phyloP scores from a whole-genome alignment of 2,888 invertebrate genomes.

The Caenorhabditis sp. region DNA sequence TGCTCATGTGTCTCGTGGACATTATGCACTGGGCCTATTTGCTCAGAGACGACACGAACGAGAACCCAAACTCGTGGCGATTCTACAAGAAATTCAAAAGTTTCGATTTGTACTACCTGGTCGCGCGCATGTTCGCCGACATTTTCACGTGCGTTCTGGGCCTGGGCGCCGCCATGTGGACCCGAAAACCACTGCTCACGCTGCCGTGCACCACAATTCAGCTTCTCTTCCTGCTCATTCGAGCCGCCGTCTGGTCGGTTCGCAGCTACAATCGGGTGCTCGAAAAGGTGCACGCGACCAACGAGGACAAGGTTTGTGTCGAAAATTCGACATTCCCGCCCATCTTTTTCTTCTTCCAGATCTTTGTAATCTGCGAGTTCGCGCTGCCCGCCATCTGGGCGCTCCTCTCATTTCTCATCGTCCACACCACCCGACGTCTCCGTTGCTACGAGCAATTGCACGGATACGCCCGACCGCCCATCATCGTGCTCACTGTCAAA shows the following conservation, averaged over 20 bases:
- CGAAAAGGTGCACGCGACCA: slow-evolving; percentile 56
- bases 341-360: slow-evolving; percentile 35
- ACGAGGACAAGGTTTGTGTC: slow-evolving; percentile 59
- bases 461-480: slow-evolving; percentile 69
- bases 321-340: background rate
- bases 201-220: slow-evolving; percentile 69
- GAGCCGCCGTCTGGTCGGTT: slow-evolving; percentile 66
- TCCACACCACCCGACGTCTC: slow-evolving; percentile 63
- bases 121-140: slow-evolving; percentile 70
- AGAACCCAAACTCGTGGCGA: slow-evolving; percentile 68
- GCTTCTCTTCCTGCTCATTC: slow-evolving; percentile 63
- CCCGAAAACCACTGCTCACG: slow-evolving; percentile 66
- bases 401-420: slow-evolving; percentile 64
- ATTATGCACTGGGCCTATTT: slow-evolving; percentile 73
- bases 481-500: slow-evolving; percentile 70
- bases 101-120: slow-evolving; percentile 66
- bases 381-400: slow-evolving; percentile 67
- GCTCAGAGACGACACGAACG: slow-evolving; percentile 64
- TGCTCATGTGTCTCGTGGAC: slow-evolving; percentile 66
- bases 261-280: slow-evolving; percentile 58
- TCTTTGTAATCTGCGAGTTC: slow-evolving; percentile 69
- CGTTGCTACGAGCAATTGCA: slow-evolving; percentile 65
- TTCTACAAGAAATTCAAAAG: slow-evolving; percentile 66
- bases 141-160: slow-evolving; percentile 72
- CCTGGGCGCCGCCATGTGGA: slow-evolving; percentile 73